These are phyloP conservation scores for Caligus rogercresseyi DNA, from an alignment of 1,140 invertebrate genomes.

Conservation along the genomic window DNA sequence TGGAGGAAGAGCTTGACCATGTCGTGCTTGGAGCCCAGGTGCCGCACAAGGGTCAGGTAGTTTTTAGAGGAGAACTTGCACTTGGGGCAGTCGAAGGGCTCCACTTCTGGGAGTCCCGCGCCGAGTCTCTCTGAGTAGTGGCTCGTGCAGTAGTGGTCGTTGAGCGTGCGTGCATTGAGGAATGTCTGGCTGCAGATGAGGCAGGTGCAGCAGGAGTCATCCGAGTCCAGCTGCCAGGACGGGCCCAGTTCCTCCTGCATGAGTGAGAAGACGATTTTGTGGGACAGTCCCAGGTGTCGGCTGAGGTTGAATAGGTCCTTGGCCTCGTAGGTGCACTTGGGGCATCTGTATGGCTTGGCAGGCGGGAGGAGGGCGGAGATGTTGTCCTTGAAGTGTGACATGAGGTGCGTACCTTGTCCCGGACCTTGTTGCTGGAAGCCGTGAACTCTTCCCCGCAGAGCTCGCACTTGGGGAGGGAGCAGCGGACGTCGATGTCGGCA, in stretches of 20 bases:
- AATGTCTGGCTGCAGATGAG: slow-evolving; percentile 16
- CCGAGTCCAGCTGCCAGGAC: background rate
- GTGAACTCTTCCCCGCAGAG: slow-evolving; percentile 19
- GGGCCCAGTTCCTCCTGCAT: slow-evolving; percentile 14
- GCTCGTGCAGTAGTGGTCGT: slow-evolving; percentile 4
- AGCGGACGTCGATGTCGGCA: slow-evolving; percentile 1
- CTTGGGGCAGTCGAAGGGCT: slow-evolving; percentile 18
- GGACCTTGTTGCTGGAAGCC: slow-evolving; percentile 9
- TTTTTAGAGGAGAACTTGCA: slow-evolving; percentile 10
- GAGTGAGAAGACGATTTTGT: slow-evolving; percentile 2
- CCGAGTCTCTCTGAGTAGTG: slow-evolving; percentile 14
- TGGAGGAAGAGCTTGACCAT: slow-evolving; percentile 3
- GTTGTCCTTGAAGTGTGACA: slow-evolving; percentile 14
- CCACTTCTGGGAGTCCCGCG: background rate
- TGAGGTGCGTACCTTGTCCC: slow-evolving; percentile 18
- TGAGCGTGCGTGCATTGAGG: slow-evolving; percentile 8
- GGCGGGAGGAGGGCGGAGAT: background rate
- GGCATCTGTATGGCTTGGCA: slow-evolving; percentile 11
- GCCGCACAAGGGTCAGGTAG: background rate
- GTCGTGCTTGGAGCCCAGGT: slow-evolving; percentile 14
- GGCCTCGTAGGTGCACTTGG: slow-evolving; percentile 10
- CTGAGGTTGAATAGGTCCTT: background rate
- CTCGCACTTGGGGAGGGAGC: slow-evolving; percentile 4
- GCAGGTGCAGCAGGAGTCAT: slow-evolving; percentile 5
- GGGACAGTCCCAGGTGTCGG: slow-evolving; percentile 14